Evolutionary conservation across 92 coral and sea anemone genomes (phyloP).

Genomic region (Actinostola sp.): DNA sequence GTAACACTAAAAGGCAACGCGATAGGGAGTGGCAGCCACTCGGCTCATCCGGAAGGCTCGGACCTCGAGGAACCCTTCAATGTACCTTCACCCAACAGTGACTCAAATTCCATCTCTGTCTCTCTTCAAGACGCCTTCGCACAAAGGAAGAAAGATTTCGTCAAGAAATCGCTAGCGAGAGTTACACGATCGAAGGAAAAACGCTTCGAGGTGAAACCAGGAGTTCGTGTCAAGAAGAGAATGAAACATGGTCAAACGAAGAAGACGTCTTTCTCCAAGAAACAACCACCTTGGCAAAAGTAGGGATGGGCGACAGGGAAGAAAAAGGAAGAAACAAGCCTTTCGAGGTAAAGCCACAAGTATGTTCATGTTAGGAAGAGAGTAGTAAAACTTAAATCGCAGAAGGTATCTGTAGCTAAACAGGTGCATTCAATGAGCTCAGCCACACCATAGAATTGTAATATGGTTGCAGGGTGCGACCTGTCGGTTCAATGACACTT

Average conservation of each 20-base stretch:
- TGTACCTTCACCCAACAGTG: not conserved
- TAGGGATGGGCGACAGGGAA: too few relatives aligned
- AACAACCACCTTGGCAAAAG: not conserved
- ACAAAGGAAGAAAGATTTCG: conserved; percentile 44
- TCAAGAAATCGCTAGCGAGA: conserved; percentile 55
- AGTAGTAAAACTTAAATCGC: too few relatives aligned
- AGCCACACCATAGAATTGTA: too few relatives aligned
- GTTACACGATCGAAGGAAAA: conserved; percentile 53
- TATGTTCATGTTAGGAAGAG: too few relatives aligned
- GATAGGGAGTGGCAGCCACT: not conserved
- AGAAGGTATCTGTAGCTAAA: too few relatives aligned
- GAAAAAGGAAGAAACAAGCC: too few relatives aligned
- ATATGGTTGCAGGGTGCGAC: too few relatives aligned
- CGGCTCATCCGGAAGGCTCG: not conserved
- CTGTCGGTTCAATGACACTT: too few relatives aligned
- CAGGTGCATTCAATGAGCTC: too few relatives aligned
- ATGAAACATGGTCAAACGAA: conserved; percentile 11
- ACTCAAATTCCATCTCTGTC: too few relatives aligned
- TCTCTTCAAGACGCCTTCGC: conserved; percentile 69
- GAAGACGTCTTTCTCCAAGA: not conserved
- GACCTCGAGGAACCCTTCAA: not conserved
- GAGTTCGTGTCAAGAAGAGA: conserved; percentile 25
- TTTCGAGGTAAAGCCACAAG: too few relatives aligned
- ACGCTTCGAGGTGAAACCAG: conserved; percentile 37
- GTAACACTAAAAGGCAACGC: not conserved